Evolutionary conservation across 2,113 vertebrate genomes (phyloP), one percentile per base, ranked within the genome.

Genomic region (Aleadryas rufinucha): DNA sequence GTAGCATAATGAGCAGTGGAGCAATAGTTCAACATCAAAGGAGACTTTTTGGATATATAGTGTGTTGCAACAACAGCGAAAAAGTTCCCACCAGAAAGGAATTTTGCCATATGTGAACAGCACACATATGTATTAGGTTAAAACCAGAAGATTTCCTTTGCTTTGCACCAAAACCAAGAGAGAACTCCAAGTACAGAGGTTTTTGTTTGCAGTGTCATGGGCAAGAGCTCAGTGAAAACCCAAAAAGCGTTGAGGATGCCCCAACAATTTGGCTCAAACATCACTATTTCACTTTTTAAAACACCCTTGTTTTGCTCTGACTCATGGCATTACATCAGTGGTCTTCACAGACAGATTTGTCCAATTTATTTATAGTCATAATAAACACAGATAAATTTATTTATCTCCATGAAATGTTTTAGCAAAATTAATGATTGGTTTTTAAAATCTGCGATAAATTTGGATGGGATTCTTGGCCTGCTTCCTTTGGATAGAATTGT

Each of bases 11-110:
- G 96, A 96, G n/a, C 15, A 63, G 79, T 47, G 76, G 37, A 95
- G 91, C 93, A 89, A 70, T 37, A 88, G 91, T 97, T 96, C 96
- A 95, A 97, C 96, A 98, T 97, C 98, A 98, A 98, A 98, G 96
- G 74, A 81, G 84, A 33, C 20, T 95, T 85, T 90, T 97, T 95
- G 93, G 97, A 97, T 98, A 95, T 97, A 96, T 95, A 97, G 97
- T 97, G 97, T 98, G 97, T 98, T 98, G 98, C 93, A 95, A 91
- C 93, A 94, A 81, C 84, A 96, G 95, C 15, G 6, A 96, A 95
- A 90, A 97, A 91, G 85, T 97, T 97, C 97, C 91, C 95, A 97
- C 95, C 94, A 94, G 81, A 96, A 96, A 97, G 95, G 96, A 97
- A 95, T 96, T 94, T 86, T 94, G 91, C 93, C 94, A 93, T 96